Evolutionary conservation across 2,888 invertebrate species (phyloP).

Genomic region (Macrosoma leucophasiata): DNA sequence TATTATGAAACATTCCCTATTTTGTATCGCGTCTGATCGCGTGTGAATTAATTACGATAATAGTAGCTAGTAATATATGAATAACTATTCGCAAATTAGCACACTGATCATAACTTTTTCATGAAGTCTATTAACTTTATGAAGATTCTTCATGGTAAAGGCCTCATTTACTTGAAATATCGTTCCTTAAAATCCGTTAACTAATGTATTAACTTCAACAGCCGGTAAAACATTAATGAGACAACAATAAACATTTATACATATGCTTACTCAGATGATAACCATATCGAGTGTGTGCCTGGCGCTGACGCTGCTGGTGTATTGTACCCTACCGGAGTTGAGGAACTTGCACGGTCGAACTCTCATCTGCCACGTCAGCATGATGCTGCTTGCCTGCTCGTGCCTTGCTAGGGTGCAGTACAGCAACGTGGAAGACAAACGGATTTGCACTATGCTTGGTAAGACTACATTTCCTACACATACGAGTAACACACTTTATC

Average conservation of each 20-base stretch:
- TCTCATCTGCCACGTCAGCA: conserved; percentile 81
- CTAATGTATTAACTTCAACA: too few relatives aligned
- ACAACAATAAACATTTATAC: background rate
- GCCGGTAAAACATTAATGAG: background rate
- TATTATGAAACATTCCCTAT: background rate
- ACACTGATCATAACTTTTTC: too few relatives aligned
- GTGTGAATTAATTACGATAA: too few relatives aligned
- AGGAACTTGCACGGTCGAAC: conserved; percentile 85
- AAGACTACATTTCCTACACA: too few relatives aligned
- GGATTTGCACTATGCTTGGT: conserved; percentile 73
- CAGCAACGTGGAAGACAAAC: conserved; percentile 43
- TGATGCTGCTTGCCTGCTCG: conserved; percentile 79
- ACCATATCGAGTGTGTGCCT: conserved; percentile 80
- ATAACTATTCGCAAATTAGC: too few relatives aligned
- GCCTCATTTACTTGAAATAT: too few relatives aligned
- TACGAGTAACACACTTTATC: background rate
- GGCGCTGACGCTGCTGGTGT: conserved; percentile 79
- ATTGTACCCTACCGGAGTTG: conserved; percentile 78
- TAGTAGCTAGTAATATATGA: too few relatives aligned
- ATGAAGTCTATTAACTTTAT: too few relatives aligned
- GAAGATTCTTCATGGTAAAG: too few relatives aligned
- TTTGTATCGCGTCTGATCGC: background rate
- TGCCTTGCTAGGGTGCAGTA: conserved; percentile 77
- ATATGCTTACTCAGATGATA: too few relatives aligned
- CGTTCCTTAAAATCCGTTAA: too few relatives aligned